Percentiles rank a stretch among this genome's conserved stretches.
Conservation (phyloP, 2,888 invertebrate species). For the Lydus trimaculatus region DNA sequence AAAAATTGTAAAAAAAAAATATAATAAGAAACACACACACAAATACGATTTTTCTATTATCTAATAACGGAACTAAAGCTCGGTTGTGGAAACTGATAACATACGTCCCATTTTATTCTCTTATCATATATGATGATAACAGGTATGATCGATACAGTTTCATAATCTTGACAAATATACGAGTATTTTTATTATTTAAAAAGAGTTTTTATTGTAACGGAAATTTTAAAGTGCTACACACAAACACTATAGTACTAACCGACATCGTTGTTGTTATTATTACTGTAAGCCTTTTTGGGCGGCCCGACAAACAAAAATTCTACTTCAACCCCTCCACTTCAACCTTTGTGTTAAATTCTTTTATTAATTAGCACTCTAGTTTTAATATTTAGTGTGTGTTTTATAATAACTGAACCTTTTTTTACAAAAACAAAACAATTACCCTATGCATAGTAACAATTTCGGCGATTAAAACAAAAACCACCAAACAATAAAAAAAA, state of each 20-base stretch:
- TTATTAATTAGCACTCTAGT: slow-evolving; percentile 19
- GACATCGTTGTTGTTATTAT: background rate
- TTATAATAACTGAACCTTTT: too few relatives aligned
- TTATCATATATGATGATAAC: slow-evolving; percentile 5
- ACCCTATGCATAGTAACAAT: background rate
- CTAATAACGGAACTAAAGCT: slow-evolving; percentile 9
- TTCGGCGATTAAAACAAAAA: background rate
- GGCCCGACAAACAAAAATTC: slow-evolving; percentile 21
- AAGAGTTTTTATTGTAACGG: slow-evolving; percentile 1
- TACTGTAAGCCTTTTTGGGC: slow-evolving; percentile 15
- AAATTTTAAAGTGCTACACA: background rate
- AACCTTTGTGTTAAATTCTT: background rate
- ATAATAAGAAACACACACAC: slow-evolving; percentile 19
- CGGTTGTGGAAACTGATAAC: slow-evolving; percentile 15
- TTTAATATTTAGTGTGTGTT: too few relatives aligned
- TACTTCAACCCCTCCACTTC: background rate
- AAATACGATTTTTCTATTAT: background rate
- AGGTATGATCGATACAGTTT: slow-evolving; percentile 11
- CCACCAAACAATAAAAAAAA: background rate
- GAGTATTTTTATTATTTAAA: background rate
- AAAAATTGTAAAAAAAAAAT: background rate
- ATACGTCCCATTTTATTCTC: slow-evolving; percentile 14
- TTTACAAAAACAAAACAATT: background rate
- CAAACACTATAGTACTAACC: background rate
- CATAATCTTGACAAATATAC: background rate